A percentile compares a stretch with the other conserved stretches of the same genome.
These are phyloP conservation scores for Diadegma fenestrale DNA, from an alignment of 2,888 invertebrate species.

Conservation along the genomic window DNA sequence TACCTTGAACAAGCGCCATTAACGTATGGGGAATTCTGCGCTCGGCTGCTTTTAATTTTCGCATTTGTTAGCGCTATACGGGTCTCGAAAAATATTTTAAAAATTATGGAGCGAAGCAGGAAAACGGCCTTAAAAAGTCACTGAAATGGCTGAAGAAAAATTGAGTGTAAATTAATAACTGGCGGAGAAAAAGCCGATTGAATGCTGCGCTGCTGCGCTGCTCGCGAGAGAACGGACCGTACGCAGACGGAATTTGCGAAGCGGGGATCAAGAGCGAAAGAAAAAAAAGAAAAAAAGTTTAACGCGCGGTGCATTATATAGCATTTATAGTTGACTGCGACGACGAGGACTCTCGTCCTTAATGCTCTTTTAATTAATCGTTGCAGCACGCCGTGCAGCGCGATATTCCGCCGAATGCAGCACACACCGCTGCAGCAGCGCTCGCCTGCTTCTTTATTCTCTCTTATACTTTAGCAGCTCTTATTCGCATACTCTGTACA, in stretches of 20 bases:
- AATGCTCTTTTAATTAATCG: constrained; percentile 74
- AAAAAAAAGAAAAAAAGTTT: constrained; percentile 23
- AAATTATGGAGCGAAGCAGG: no score
- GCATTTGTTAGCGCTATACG: no score
- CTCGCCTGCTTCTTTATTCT: constrained; percentile 9
- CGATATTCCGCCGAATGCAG: constrained; percentile 48
- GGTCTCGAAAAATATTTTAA: no score
- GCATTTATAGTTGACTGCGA: constrained; percentile 50
- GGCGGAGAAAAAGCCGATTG: not conserved
- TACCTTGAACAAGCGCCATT: not conserved
- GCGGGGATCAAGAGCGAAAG: constrained; percentile 22
- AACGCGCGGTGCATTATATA: not conserved
- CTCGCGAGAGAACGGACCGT: constrained; percentile 17
- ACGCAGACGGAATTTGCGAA: constrained; percentile 38
- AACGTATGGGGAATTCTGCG: constrained; percentile 21
- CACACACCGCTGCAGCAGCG: constrained; percentile 14
- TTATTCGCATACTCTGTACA: constrained; percentile 9
- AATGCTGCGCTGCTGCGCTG: not conserved
- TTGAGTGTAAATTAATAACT: no score
- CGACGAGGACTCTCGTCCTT: constrained; percentile 67
- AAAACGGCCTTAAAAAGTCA: no score
- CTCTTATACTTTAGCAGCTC: not conserved
- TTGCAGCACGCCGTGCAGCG: constrained; percentile 59
- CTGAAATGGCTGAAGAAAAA: no score
- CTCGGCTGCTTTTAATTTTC: no score